phyloP scores from a whole-genome alignment of 2,113 vertebrate species.

The Rallus limicola region DNA sequence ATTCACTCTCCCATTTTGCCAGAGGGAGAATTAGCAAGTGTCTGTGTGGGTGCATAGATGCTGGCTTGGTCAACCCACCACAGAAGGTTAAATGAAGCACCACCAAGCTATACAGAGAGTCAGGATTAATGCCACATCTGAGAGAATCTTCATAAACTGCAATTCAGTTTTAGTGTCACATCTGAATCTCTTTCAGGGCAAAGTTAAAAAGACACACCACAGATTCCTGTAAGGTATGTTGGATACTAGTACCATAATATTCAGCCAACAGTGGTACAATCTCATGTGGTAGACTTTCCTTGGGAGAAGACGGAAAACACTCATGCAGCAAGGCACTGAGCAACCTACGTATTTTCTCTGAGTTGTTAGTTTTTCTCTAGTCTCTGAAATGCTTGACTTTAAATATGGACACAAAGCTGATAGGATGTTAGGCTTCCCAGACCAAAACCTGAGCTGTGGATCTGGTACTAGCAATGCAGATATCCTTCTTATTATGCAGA shows the following conservation, averaged over 20 bases:
- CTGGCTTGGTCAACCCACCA: neutral
- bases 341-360: neutral
- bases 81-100: neutral
- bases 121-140: neutral
- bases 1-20: neutral
- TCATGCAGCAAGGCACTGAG: neutral
- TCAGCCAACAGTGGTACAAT: neutral
- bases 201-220: neutral
- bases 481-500: neutral
- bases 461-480: neutral
- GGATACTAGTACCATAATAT: neutral
- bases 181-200: neutral
- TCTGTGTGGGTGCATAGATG: neutral
- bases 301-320: neutral
- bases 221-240: neutral
- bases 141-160: neutral
- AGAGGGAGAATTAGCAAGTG: accelerated
- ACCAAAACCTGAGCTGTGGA: neutral
- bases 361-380: neutral
- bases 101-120: neutral
- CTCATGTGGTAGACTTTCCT: neutral
- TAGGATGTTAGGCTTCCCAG: neutral
- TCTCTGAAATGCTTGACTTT: neutral
- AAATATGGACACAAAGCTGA: neutral
- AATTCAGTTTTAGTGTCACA: neutral